A percentile compares a stretch with the other conserved stretches of the same genome.
These are phyloP conservation scores for Tragelaphus buxtoni DNA, from an alignment of 2,113 vertebrate genomes.

Conservation along the genomic window DNA sequence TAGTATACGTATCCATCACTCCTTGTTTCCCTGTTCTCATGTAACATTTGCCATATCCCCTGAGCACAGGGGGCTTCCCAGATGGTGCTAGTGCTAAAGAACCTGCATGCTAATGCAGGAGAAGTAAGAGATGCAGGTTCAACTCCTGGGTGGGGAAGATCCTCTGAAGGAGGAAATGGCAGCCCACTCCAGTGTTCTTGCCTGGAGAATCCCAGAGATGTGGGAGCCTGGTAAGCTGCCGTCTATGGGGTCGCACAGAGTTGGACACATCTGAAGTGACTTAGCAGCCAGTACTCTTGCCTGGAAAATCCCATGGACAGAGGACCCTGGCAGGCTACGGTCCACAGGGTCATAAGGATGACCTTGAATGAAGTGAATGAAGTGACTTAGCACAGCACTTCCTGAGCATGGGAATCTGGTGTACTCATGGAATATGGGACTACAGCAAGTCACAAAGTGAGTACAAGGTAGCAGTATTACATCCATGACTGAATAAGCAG, in stretches of 20 bases:
- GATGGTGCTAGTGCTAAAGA: background rate
- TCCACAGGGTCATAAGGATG: background rate
- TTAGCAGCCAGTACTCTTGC: background rate
- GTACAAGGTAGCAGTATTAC: background rate
- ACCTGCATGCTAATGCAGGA: background rate
- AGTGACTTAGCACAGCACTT: background rate
- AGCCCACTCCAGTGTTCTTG: background rate
- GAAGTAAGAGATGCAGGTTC: background rate
- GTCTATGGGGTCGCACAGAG: too few species aligned
- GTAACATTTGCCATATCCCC: background rate
- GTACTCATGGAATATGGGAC: accelerated
- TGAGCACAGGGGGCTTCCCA: background rate
- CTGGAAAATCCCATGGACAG: background rate
- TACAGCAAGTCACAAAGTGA: background rate
- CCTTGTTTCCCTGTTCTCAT: background rate
- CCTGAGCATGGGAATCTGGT: background rate
- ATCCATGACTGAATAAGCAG: background rate
- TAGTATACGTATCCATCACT: background rate
- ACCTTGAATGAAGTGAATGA: background rate
- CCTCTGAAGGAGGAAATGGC: background rate
- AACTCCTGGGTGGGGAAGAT: background rate
- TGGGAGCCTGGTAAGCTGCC: too few species aligned
- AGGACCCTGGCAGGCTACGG: background rate
- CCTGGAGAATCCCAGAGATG: background rate
- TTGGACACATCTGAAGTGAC: too few species aligned